phyloP scores from a whole-genome alignment of 2,113 vertebrate species.

The Ploceus nigricollis region DNA sequence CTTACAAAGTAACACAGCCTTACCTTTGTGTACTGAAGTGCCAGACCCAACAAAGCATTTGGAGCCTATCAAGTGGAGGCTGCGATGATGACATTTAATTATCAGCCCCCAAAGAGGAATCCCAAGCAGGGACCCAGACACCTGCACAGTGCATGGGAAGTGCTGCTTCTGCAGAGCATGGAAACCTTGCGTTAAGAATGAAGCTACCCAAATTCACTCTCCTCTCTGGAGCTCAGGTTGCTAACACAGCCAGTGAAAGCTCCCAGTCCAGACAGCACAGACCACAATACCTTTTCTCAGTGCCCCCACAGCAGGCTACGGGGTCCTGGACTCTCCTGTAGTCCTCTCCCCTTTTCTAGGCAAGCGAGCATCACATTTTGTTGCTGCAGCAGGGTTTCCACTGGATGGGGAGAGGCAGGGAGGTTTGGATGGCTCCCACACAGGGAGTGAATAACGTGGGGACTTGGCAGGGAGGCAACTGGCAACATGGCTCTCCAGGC shows the following conservation, averaged over 20 bases:
- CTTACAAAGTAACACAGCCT: fast-evolving
- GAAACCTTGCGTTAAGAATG: neutral
- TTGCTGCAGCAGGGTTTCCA: neutral
- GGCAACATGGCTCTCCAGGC: neutral
- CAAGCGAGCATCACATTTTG: neutral
- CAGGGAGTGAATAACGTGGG: neutral
- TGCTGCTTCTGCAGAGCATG: fast-evolving
- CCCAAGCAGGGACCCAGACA: neutral
- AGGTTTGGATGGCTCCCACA: neutral
- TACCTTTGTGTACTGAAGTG: neutral
- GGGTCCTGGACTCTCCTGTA: fast-evolving
- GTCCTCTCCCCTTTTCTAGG: neutral
- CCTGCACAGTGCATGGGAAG: neutral
- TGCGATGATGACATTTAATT: neutral
- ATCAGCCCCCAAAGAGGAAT: neutral
- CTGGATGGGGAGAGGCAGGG: neutral
- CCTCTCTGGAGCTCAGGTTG: neutral
- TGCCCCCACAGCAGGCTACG: neutral
- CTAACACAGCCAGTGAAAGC: neutral
- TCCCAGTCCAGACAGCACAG: neutral
- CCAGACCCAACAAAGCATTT: neutral
- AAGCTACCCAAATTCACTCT: neutral
- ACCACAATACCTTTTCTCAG: neutral
- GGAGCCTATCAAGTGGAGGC: neutral
- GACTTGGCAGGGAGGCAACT: neutral